Base-by-base conservation (phyloP, 2,797 vertebrate genomes). In the Microctenopoma stevenorrisi region DNA sequence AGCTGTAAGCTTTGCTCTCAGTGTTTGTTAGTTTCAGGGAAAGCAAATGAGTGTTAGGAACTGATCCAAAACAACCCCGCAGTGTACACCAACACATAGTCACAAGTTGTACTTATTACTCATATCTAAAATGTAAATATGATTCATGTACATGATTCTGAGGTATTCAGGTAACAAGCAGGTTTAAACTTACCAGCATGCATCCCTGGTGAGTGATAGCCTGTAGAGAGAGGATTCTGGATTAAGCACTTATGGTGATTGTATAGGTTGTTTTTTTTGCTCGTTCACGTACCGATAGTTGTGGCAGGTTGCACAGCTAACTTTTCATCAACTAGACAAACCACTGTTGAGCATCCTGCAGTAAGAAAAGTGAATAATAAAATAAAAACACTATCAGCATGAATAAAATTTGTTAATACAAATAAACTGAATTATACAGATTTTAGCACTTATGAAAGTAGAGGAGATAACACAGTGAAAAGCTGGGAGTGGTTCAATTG, bases 21-120 rank as follows among this genome's bases (percentile, higher is more conserved):
- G 64, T 72, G 70, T 83, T 78, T 80, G 79, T 87, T 75, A 72
- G 70, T 75, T 87, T 64, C 76, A 79, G 70, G 61, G 10, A 76
- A 73, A 68, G 63, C 61, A 79, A 84, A 83, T 81, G 60, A 79
- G 53, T 79, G 76, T 62, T 47, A 69, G 68, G 60, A 80, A 63
- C 14, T 18, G 40, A 68, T 76, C 81, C 80, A 86, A 72, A 70
- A 63, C 68, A 76, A 57, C 56, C 62, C 74, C 51, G 64, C 38
- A 57, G 25, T 11, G 61, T 37, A 72, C 25, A 30, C 64, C 73
- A 70, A 79, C 68, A 49, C 30, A 64, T 63, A 67, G 66, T 76
- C 58, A 44, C 0, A 16, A 43, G 80, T 43, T 76, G 28, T 60
- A 56, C 69, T 66, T 52, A 16, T 6, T 6, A 35, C 35, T 56